Evolutionary conservation across 1,140 invertebrate genomes (phyloP).

Genomic region (Capitella teleta): DNA sequence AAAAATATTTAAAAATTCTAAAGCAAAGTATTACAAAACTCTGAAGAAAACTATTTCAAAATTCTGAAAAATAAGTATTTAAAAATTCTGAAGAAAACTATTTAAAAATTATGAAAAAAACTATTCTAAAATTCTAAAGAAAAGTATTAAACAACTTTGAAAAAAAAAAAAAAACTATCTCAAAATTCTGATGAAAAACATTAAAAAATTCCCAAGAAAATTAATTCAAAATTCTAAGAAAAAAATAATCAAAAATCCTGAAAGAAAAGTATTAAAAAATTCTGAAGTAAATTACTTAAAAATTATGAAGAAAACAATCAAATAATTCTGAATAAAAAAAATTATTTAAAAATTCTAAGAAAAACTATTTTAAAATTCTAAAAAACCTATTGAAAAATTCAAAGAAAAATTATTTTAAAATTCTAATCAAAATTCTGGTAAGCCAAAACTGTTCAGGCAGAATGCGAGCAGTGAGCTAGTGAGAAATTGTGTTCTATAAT

Average conservation of each 20-base stretch:
- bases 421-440: not conserved
- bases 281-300: too few relatives aligned
- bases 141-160: not conserved
- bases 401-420: not conserved
- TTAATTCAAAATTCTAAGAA: not conserved
- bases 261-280: too few relatives aligned
- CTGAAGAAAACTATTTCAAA: not conserved
- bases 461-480: too few relatives aligned
- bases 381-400: not conserved
- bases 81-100: not conserved
- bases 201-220: not conserved
- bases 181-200: not conserved
- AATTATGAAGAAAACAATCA: too few relatives aligned
- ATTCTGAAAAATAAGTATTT: not conserved
- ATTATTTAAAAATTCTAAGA: conserved; percentile 28
- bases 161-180: not conserved
- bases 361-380: not conserved
- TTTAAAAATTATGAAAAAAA: not conserved
- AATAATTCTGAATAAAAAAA: too few relatives aligned
- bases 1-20: not conserved
- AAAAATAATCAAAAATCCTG: too few relatives aligned
- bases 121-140: not conserved
- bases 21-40: conserved; percentile 35
- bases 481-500: too few relatives aligned
- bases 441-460: too few relatives aligned